Evolutionary conservation across 2,113 vertebrate species (phyloP), one percentile per base, ranked within the genome.

Genomic region (Nematolebias whitei): DNA sequence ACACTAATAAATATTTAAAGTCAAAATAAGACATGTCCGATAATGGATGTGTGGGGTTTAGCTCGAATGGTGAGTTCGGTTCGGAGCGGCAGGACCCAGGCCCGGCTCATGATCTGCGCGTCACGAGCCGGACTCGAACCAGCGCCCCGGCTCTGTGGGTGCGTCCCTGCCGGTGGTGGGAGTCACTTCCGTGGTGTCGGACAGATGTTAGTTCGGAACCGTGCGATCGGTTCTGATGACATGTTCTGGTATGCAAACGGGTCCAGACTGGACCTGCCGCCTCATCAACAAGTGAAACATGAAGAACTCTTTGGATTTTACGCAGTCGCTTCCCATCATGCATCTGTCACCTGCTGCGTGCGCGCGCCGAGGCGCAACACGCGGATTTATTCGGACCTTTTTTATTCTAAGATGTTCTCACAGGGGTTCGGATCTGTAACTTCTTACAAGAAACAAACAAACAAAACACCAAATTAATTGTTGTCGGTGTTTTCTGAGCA

Each of bases 281-380:
- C 22, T 18, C 11, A 72, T 66, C 80, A 78, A 83, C 77, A 83
- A 66, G 80, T 83, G 73, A 18, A 16, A 4, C 16, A 0, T n/a
- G n/a, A 35, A 4, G 22, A 53, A 19, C 40, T 59, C 38, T 57
- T 54, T 20, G 7, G 3, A 4, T 35, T 35, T 15, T 41, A 47
- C 0, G 44, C 16, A 38, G 23, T 44, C 44, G 26, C 26, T 41
- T 4, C 35, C 13, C 26, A 69, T 19, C 48, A 12, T 19, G 38
- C 48, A 7, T 12, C 9, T n/a, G 18, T 43, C 48, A 69, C 66
- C 12, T 13, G 12, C 16, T 9, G 54, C 19, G 44, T 12, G 48
- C n/a, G 24, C 22, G 4, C 5, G 12, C 12, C 56, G 13, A 22
- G 12, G 24, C n/a, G n/a, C 0, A 1, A 9, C 4, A 24, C 22